Evolutionary conservation across 2,113 vertebrate genomes (phyloP), one percentile per base, ranked within the genome.

Genomic region (Malurus alboscapulatus): DNA sequence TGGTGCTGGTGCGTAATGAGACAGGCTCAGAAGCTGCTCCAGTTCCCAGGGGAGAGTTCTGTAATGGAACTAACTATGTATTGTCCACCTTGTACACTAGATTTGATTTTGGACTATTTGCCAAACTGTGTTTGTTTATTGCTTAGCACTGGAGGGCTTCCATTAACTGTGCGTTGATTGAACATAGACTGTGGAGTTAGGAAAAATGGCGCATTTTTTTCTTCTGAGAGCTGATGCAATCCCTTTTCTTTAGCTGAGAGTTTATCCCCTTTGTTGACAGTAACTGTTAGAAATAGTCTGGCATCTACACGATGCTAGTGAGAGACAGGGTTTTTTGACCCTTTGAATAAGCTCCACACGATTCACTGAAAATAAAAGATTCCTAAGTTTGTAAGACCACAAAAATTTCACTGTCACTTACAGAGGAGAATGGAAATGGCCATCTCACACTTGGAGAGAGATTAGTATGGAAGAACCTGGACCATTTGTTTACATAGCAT

Each of bases 21-120:
- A 97, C 87, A 6, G 97, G 96, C 97, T 98, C 96, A 95, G 97
- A 97, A 96, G 97, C 98, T 80, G 95, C 97, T 97, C 96, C 95
- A 96, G 95, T 92, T 98, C 99, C 98, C 99, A 95, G 82, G 98
- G 98, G 99, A 99, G 94, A 88, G 93, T 91, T 96, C 97, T 95
- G 98, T 98, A 98, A 99, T 97, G 96, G 97, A 98, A 98, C 98
- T 98, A 98, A 98, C 98, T 98, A 98, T 97, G 97, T 97, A 97
- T 98, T 98, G 98, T 98, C 98, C 97, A 98, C 97, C 98, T 97
- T 96, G 97, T 97, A 95, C 92, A 95, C 96, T 95, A 98, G 97
- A 98, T 99, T 98, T 98, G 98, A 99, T 99, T 99, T 98, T 97
- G 97, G 98, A 98, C 97, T 98, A 98, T 98, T 98, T 98, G 96